Conservation (phyloP, 2,797 vertebrate genomes). For the Acanthurus lineatus region DNA sequence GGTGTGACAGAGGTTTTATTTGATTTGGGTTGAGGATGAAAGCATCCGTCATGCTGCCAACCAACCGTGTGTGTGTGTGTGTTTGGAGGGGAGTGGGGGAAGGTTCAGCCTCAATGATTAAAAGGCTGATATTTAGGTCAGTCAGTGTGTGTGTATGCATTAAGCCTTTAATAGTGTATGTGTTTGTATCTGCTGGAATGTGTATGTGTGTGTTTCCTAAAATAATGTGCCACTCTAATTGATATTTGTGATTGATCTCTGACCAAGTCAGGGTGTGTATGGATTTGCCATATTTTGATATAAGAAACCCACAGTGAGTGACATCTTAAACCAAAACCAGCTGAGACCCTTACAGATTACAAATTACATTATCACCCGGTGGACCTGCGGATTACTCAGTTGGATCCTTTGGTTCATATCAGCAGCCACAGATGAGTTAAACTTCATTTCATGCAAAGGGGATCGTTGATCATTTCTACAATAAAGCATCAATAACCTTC, state of each 20-base stretch:
- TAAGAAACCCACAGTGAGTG: not conserved
- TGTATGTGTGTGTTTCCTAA: slow-evolving; percentile 14
- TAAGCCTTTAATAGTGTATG: slow-evolving; percentile 16
- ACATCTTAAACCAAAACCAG: not conserved
- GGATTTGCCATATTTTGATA: too few species aligned
- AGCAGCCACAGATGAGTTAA: not conserved
- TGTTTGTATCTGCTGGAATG: slow-evolving; percentile 24
- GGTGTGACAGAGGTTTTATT: slow-evolving; percentile 37
- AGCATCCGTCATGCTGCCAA: slow-evolving; percentile 28
- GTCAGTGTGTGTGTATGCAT: slow-evolving; percentile 37
- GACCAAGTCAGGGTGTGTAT: too few species aligned
- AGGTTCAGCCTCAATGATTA: slow-evolving; percentile 58
- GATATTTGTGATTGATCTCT: too few species aligned
- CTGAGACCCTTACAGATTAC: not conserved
- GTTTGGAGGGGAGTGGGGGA: slow-evolving; percentile 46
- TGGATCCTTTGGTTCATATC: too few species aligned
- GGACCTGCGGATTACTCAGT: too few species aligned
- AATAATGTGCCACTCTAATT: too few species aligned
- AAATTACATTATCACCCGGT: not conserved
- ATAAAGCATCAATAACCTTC: too few species aligned
- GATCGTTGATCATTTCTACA: too few species aligned
- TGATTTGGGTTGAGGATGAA: slow-evolving; percentile 56
- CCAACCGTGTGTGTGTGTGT: slow-evolving; percentile 15
- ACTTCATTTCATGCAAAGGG: not conserved
- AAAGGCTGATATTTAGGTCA: slow-evolving; percentile 76